phyloP scores from a whole-genome alignment of 1,140 invertebrate species.

The Drosophila athabasca region DNA sequence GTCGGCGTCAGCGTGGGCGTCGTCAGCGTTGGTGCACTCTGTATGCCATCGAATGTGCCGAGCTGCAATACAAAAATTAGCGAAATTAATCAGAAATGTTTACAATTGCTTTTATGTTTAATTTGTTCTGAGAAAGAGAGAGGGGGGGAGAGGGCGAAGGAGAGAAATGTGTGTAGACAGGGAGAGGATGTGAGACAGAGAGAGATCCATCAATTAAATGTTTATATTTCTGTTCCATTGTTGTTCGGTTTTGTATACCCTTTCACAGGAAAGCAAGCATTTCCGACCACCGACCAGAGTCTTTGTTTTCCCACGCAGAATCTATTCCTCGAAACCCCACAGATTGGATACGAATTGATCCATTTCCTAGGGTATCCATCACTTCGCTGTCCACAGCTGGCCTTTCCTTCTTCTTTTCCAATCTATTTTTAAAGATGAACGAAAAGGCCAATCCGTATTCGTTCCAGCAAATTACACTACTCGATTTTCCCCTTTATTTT shows the following conservation, averaged over 20 bases:
- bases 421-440: constrained; percentile 40
- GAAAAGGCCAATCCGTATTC: constrained; percentile 38
- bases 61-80: constrained; percentile 86
- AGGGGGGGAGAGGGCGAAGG: not conserved
- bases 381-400: not conserved
- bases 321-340: no score
- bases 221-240: constrained; percentile 20
- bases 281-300: not conserved
- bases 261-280: no score
- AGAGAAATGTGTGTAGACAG: not conserved
- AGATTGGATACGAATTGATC: no score
- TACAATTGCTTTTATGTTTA: not conserved
- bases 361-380: no score
- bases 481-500: not conserved
- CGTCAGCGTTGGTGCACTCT: constrained; percentile 92
- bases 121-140: no score
- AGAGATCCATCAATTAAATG: constrained; percentile 39
- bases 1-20: constrained; percentile 97
- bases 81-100: not conserved
- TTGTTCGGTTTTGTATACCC: no score
- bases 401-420: not conserved
- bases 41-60: constrained; percentile 90
- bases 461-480: not conserved
- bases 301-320: no score
- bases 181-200: constrained; percentile 2